phyloP scores from a whole-genome alignment of 2,797 vertebrate genomes.

The Scleropages formosus region DNA sequence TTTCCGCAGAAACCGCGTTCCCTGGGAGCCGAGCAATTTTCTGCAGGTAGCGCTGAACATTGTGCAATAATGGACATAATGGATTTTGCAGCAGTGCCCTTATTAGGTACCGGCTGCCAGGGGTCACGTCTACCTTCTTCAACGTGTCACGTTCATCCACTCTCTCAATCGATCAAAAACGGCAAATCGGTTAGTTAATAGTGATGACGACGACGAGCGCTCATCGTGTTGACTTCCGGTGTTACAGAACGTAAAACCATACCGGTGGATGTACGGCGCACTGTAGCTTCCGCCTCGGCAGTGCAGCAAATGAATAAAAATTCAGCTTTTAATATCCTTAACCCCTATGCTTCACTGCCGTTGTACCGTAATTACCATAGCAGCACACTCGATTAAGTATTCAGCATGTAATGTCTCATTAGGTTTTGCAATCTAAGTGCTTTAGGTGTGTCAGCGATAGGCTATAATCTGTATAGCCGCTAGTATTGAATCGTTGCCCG shows the following conservation, averaged over 20 bases:
- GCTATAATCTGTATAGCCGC: slow-evolving; percentile 42
- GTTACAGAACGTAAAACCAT: not conserved
- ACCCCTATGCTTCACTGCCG: slow-evolving; percentile 34
- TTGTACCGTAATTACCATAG: slow-evolving; percentile 45
- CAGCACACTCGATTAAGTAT: slow-evolving; percentile 50
- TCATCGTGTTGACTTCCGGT: too few relatives aligned
- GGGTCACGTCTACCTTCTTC: too few relatives aligned
- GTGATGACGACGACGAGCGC: too few relatives aligned
- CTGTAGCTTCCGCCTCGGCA: slow-evolving; percentile 38
- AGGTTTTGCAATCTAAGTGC: slow-evolving; percentile 47
- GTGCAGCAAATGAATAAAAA: slow-evolving; percentile 46
- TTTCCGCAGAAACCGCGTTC: not conserved
- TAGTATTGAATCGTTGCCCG: slow-evolving; percentile 45
- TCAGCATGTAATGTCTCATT: slow-evolving; percentile 49
- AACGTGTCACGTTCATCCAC: too few relatives aligned
- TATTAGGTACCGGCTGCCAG: too few relatives aligned
- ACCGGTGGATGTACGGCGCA: not conserved
- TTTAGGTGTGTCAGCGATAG: slow-evolving; percentile 43
- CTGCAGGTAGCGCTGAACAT: not conserved
- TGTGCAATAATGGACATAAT: too few relatives aligned
- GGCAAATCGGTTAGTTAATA: too few relatives aligned
- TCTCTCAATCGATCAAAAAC: too few relatives aligned
- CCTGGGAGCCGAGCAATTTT: not conserved
- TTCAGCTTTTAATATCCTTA: slow-evolving; percentile 36
- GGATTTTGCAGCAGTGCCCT: too few relatives aligned